Percentiles rank a stretch among this genome's conserved stretches.
Evolutionary conservation across 2,797 vertebrate species (phyloP).

Genomic region (Clarias fuscus): DNA sequence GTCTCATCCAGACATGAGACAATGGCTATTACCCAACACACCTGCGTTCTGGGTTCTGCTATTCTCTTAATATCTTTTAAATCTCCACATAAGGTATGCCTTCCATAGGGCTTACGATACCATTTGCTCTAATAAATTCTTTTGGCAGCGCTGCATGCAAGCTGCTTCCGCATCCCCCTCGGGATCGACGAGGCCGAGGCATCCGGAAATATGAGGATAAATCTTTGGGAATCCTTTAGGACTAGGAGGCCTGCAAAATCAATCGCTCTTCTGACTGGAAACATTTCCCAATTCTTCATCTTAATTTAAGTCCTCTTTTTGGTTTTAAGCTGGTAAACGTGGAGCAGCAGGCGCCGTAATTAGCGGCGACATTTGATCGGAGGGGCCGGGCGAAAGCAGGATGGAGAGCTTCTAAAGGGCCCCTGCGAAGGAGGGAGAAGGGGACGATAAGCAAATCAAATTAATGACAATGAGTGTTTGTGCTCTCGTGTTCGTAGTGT

Average conservation of each 20-base stretch:
- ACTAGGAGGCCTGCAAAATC: slow-evolving; percentile 71
- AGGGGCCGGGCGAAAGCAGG: slow-evolving; percentile 59
- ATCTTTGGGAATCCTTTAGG: slow-evolving; percentile 79
- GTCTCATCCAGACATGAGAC: slow-evolving; percentile 68
- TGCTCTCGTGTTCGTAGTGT: slow-evolving; percentile 20
- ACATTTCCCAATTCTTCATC: slow-evolving; percentile 82
- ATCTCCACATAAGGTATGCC: slow-evolving; percentile 87
- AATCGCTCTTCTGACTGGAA: slow-evolving; percentile 79
- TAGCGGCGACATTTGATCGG: slow-evolving; percentile 67
- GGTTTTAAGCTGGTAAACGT: slow-evolving; percentile 62
- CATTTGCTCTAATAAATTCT: slow-evolving; percentile 88
- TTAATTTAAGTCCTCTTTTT: slow-evolving; percentile 78
- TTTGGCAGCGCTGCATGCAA: slow-evolving; percentile 80
- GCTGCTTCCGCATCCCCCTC: slow-evolving; percentile 75
- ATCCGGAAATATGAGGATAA: slow-evolving; percentile 83
- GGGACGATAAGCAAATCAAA: slow-evolving; percentile 73
- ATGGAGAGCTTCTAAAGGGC: slow-evolving; percentile 53
- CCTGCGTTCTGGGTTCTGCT: slow-evolving; percentile 78
- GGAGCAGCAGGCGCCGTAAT: slow-evolving; percentile 72
- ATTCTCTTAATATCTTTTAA: slow-evolving; percentile 85
- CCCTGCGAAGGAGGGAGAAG: slow-evolving; percentile 43
- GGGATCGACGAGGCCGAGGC: slow-evolving; percentile 65
- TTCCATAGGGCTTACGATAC: slow-evolving; percentile 85
- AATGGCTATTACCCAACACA: slow-evolving; percentile 82
- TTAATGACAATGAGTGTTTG: slow-evolving; percentile 75